Conservation (phyloP, 2,113 vertebrate species). For the Ictalurus punctatus region DNA sequence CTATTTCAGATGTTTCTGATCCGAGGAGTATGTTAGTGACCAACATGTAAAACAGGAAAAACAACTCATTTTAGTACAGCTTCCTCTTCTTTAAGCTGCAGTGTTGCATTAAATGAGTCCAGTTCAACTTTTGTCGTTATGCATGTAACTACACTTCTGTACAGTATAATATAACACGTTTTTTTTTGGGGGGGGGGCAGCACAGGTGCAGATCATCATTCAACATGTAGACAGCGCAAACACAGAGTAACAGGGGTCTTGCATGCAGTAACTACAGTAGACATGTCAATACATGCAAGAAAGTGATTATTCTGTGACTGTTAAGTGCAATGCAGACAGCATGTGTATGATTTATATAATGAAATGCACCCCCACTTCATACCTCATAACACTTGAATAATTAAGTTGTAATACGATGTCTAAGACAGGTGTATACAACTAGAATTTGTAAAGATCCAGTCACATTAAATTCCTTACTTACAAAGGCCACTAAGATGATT, state of each 20-base stretch:
- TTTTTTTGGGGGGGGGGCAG: neutral
- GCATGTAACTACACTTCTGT: neutral
- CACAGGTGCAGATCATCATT: neutral
- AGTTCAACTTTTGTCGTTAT: neutral
- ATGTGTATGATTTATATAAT: neutral
- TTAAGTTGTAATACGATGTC: no score
- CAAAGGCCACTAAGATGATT: neutral
- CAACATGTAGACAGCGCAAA: neutral
- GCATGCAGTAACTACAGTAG: neutral
- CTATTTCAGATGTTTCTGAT: neutral
- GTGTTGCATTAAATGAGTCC: neutral
- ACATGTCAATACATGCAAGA: neutral
- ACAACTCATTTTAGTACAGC: neutral
- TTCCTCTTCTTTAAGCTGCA: neutral
- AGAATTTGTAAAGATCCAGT: no score
- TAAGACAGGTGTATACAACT: no score
- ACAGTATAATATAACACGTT: neutral
- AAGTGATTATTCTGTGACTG: neutral
- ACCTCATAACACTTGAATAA: no score
- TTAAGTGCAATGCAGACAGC: neutral
- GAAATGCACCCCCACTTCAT: no score
- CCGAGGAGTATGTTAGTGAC: neutral
- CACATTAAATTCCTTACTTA: no score
- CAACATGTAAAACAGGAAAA: neutral
- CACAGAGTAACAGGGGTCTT: neutral